Percentiles rank a stretch among this genome's conserved stretches.
These are phyloP conservation scores for Lycophotia porphyrea DNA, from an alignment of 2,888 invertebrate genomes.

Conservation along the genomic window DNA sequence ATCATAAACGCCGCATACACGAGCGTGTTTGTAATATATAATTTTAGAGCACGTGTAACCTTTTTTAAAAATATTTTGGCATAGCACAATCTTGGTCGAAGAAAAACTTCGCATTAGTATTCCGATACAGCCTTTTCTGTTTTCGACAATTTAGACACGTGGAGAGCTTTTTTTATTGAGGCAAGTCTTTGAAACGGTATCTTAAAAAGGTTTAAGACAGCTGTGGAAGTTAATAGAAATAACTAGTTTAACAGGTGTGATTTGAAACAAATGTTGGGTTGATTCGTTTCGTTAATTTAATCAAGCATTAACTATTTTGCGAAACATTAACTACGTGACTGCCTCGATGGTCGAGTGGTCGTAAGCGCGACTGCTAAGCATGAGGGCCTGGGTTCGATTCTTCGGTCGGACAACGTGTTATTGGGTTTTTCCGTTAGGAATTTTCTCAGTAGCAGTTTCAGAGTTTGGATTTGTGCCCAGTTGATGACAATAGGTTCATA, in stretches of 20 bases:
- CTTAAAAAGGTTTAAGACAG: not conserved
- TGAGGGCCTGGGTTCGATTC: not conserved
- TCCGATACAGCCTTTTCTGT: slow-evolving; percentile 26
- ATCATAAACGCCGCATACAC: slow-evolving; percentile 66
- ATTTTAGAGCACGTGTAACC: slow-evolving; percentile 61
- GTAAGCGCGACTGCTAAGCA: not conserved
- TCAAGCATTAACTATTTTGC: not conserved
- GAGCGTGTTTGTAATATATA: slow-evolving; percentile 64
- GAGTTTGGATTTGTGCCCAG: not conserved
- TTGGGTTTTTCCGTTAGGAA: not conserved
- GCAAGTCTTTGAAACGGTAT: not conserved
- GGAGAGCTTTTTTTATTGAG: slow-evolving; percentile 8
- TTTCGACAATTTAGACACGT: slow-evolving; percentile 16
- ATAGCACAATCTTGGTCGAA: slow-evolving; percentile 24
- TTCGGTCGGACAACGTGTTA: not conserved
- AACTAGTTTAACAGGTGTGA: not conserved
- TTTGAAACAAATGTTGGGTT: not conserved
- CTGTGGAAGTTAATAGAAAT: not conserved
- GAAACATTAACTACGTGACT: not conserved
- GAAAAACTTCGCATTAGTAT: slow-evolving; percentile 59
- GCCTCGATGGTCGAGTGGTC: not conserved
- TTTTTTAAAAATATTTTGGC: slow-evolving; percentile 51
- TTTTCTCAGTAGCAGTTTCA: not conserved
- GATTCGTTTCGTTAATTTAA: not conserved
- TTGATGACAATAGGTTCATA: not conserved